Conservation (phyloP, 2,797 vertebrate genomes). For the Triplophysa bombifrons region DNA sequence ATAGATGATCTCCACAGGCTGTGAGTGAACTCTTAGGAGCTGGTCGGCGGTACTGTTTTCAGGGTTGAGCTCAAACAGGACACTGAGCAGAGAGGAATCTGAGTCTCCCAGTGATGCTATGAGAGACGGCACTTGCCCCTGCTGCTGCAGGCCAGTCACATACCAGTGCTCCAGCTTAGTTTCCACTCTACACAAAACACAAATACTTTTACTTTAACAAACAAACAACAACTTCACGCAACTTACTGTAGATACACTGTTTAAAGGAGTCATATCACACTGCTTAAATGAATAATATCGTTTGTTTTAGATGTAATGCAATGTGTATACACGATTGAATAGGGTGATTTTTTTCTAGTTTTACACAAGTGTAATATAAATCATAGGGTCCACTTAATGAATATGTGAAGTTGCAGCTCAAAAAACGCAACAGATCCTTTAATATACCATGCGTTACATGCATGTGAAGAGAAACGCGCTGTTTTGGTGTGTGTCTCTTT, state of each 20-base stretch:
- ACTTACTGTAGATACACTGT: neutral
- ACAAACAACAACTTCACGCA: neutral
- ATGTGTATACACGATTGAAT: no score
- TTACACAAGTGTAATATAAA: no score
- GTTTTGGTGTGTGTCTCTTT: no score
- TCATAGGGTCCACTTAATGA: no score
- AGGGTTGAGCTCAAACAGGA: constrained; percentile 88
- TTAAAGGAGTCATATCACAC: no score
- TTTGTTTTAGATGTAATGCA: no score
- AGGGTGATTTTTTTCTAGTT: no score
- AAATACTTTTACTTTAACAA: neutral
- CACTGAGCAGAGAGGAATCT: constrained; percentile 83
- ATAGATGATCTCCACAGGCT: constrained; percentile 94
- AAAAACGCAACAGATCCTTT: no score
- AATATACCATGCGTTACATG: no score
- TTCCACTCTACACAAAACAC: constrained; percentile 80
- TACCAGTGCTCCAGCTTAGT: constrained; percentile 90
- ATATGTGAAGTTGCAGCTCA: no score
- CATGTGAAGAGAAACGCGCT: no score
- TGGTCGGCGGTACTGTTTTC: constrained; percentile 84
- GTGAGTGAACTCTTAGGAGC: constrained; percentile 84
- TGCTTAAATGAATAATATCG: no score
- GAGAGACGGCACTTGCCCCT: constrained; percentile 84
- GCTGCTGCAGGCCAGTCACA: constrained; percentile 87
- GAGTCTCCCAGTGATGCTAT: constrained; percentile 87